A percentile compares a stretch with the other conserved stretches of the same genome.
Evolutionary conservation across 2,888 invertebrate species (phyloP).

Genomic region (Pandemis heparana): DNA sequence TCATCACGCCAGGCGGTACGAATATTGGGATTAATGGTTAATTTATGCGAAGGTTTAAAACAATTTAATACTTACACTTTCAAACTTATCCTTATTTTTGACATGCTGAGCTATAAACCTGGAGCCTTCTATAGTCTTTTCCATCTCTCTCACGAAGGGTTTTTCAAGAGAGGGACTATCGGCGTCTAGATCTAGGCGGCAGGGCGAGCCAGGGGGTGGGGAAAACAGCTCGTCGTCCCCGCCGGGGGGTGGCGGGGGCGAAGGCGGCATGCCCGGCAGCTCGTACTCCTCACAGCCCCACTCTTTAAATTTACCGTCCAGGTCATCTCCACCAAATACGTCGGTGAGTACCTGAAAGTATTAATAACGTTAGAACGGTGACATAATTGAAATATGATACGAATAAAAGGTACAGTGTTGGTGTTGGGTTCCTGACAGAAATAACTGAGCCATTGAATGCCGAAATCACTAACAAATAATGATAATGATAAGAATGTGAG

Average conservation of each 20-base stretch:
- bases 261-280: constrained; percentile 90
- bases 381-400: not conserved
- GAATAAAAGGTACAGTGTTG: not conserved
- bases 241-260: constrained; percentile 90
- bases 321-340: constrained; percentile 88
- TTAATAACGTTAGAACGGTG: not conserved
- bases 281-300: constrained; percentile 90
- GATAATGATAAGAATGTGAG: not conserved
- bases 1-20: too few relatives aligned
- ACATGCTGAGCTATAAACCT: constrained; percentile 98
- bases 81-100: constrained; percentile 97
- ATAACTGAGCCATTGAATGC: not conserved
- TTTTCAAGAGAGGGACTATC: constrained; percentile 93
- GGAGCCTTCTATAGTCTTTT: constrained; percentile 96
- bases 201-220: constrained; percentile 89
- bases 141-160: constrained; percentile 93
- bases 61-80: constrained; percentile 93
- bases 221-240: constrained; percentile 95
- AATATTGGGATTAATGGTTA: not conserved
- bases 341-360: constrained; percentile 90
- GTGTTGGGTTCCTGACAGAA: not conserved
- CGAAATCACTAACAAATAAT: too few relatives aligned
- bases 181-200: constrained; percentile 86
- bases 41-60: not conserved
- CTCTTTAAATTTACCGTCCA: constrained; percentile 81